Conservation (phyloP, 2,888 invertebrate genomes). For the Lamellibrachia satsuma region DNA sequence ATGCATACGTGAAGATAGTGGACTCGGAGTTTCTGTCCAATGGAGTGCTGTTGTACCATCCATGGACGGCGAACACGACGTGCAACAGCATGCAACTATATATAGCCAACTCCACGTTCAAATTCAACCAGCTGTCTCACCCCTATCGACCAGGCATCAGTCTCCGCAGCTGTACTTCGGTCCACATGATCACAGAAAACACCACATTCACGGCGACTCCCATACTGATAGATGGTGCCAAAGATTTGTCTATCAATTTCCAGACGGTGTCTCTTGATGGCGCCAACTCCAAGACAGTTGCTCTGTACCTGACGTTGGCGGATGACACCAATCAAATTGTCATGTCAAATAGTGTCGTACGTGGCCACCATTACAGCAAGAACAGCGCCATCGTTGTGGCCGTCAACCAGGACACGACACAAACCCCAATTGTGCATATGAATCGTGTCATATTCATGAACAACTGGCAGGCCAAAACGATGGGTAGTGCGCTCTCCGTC, state of each 20-base stretch:
- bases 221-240: not conserved
- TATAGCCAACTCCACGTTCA: conserved; percentile 7
- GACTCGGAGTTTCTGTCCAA: not conserved
- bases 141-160: not conserved
- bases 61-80: not conserved
- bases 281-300: not conserved
- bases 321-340: not conserved
- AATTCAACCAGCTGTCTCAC: not conserved
- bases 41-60: not conserved
- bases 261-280: conserved; percentile 14
- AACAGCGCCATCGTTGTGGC: conserved; percentile 20
- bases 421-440: not conserved
- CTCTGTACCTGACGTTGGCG: conserved; percentile 21
- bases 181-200: not conserved
- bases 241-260: not conserved
- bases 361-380: not conserved
- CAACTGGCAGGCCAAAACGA: not conserved
- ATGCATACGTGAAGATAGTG: conserved; percentile 7
- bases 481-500: conserved; percentile 19
- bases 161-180: conserved; percentile 6
- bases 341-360: not conserved
- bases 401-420: not conserved
- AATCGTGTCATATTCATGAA: conserved; percentile 8
- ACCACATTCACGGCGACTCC: not conserved
- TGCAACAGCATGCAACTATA: not conserved